Conservation (phyloP, 1,140 invertebrate genomes). For the Drosophila equinoxialis region DNA sequence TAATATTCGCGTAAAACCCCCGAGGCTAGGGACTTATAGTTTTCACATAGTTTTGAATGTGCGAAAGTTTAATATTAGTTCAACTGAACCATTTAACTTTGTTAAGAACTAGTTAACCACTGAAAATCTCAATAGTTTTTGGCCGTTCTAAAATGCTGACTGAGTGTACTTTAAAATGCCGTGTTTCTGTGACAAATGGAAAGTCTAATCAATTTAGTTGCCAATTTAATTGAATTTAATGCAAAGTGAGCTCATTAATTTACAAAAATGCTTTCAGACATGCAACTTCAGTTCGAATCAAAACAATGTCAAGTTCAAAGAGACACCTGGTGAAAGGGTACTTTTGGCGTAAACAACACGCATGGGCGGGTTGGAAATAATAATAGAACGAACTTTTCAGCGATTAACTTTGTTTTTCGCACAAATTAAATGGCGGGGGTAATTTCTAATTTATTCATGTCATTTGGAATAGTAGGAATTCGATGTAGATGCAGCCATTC, state of each 20-base stretch:
- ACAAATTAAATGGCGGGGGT: conserved; percentile 47
- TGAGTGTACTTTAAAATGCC: neutral
- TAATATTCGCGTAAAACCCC: too few species aligned
- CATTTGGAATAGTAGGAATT: neutral
- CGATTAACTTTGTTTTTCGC: conserved; percentile 51
- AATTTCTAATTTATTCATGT: conserved; percentile 47
- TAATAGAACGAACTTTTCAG: conserved; percentile 52
- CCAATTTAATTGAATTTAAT: conserved; percentile 62
- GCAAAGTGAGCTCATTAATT: conserved; percentile 53
- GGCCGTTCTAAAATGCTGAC: neutral
- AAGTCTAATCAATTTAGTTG: conserved; percentile 7
- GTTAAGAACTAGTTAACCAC: too few species aligned
- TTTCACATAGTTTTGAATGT: too few species aligned
- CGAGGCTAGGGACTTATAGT: too few species aligned
- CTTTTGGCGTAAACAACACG: conserved; percentile 57
- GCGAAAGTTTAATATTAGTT: too few species aligned
- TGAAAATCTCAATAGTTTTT: too few species aligned
- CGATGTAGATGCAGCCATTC: neutral
- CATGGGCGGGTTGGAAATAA: conserved; percentile 54
- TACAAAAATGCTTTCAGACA: conserved; percentile 49
- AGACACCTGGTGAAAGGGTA: neutral
- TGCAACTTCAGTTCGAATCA: conserved; percentile 36
- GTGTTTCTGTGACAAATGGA: neutral
- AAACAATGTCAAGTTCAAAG: conserved; percentile 49
- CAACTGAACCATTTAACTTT: too few species aligned